phyloP scores from a whole-genome alignment of 64 coral and sea anemone species.

The Montipora foliosa region DNA sequence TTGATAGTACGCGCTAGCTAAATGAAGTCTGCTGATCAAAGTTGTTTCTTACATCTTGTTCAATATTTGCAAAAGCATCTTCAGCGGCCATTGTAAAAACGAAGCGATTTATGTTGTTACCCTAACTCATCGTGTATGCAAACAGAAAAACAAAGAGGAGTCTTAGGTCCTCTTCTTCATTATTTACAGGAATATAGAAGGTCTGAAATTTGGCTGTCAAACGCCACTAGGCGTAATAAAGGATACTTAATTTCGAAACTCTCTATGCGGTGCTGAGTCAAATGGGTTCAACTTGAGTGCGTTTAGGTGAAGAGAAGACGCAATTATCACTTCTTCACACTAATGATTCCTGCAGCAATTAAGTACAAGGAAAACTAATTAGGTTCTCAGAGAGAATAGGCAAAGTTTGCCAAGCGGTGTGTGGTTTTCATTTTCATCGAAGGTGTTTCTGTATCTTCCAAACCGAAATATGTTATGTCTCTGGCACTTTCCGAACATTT shows the following conservation, averaged over 20 bases:
- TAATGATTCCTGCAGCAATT: conserved; percentile 35
- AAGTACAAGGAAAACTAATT: conserved; percentile 51
- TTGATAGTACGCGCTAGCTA: neutral
- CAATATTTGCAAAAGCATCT: conserved; percentile 50
- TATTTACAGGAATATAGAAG: conserved; percentile 33
- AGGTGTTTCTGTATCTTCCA: neutral
- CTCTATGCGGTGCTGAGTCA: neutral
- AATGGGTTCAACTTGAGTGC: neutral
- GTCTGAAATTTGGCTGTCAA: conserved; percentile 14
- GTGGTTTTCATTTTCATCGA: conserved; percentile 26
- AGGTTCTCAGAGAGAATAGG: conserved; percentile 47
- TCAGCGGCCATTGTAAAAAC: conserved; percentile 38
- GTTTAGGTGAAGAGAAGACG: neutral
- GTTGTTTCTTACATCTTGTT: neutral
- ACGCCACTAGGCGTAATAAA: neutral
- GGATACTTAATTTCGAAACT: neutral
- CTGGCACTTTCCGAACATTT: neutral
- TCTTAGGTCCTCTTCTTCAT: conserved; percentile 24
- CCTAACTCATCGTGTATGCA: conserved; percentile 78
- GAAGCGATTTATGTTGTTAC: conserved; percentile 35
- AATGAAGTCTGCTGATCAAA: neutral
- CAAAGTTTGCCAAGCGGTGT: conserved; percentile 12
- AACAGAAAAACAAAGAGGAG: conserved; percentile 75
- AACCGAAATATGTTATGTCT: neutral
- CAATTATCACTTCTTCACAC: conserved; percentile 46